Evolutionary conservation across 1,140 invertebrate genomes (phyloP).

Genomic region (Cherax quadricarinatus): DNA sequence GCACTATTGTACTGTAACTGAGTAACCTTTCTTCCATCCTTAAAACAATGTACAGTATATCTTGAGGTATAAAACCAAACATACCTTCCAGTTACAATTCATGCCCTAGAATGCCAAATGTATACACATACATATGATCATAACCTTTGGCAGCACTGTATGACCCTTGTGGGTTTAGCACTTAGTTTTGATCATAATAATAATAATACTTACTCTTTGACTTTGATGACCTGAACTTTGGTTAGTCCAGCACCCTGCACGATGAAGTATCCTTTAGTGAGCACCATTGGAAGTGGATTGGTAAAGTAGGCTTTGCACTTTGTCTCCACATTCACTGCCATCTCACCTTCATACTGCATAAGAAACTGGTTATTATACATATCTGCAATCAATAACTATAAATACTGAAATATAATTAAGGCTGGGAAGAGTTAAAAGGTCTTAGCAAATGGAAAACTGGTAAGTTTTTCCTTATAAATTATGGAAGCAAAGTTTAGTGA

Average conservation of each 20-base stretch:
- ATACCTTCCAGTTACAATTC: too few relatives aligned
- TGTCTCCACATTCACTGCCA: conserved; percentile 82
- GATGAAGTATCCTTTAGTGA: conserved; percentile 86
- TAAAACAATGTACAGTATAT: too few relatives aligned
- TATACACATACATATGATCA: too few relatives aligned
- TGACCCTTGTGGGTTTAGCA: too few relatives aligned
- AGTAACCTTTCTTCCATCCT: too few relatives aligned
- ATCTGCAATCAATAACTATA: not conserved
- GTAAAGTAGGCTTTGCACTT: conserved; percentile 84
- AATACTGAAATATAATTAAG: not conserved
- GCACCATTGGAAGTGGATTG: conserved; percentile 87
- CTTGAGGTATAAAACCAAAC: too few relatives aligned
- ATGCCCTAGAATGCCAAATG: too few relatives aligned
- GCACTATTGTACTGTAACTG: too few relatives aligned
- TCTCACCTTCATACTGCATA: conserved; percentile 78
- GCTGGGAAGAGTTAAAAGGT: not conserved
- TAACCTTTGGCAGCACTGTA: too few relatives aligned
- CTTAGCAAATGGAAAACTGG: too few relatives aligned
- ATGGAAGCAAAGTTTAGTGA: too few relatives aligned
- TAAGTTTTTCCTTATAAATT: too few relatives aligned
- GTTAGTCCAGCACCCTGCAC: conserved; percentile 89
- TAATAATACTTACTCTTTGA: conserved; percentile 80
- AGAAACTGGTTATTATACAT: not conserved
- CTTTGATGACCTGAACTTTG: conserved; percentile 83
- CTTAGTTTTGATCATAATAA: not conserved